Percentiles rank a stretch among this genome's conserved stretches.
These are phyloP conservation scores for Encarsia formosa DNA, from an alignment of 2,888 invertebrate genomes.

Conservation along the genomic window DNA sequence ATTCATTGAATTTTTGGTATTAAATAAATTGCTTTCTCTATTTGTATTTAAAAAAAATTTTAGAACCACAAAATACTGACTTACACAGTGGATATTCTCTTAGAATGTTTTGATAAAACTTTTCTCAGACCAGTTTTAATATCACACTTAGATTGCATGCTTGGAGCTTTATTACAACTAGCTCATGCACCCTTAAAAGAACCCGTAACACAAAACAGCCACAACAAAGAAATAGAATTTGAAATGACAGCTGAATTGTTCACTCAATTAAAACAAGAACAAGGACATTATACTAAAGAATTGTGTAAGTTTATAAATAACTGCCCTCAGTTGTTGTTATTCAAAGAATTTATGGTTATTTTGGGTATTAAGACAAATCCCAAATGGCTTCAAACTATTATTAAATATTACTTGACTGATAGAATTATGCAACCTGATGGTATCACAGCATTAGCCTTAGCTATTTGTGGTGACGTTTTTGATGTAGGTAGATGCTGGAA, in stretches of 20 bases:
- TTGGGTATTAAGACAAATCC: conserved; percentile 58
- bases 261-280: conserved; percentile 54
- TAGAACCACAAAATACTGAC: conserved; percentile 58
- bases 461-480: conserved; percentile 59
- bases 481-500: conserved; percentile 64
- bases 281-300: conserved; percentile 53
- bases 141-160: conserved; percentile 47
- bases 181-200: conserved; percentile 64
- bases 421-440: conserved; percentile 62
- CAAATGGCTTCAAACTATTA: conserved; percentile 61
- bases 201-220: conserved; percentile 46
- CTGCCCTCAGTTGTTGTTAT: conserved; percentile 60
- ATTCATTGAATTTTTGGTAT: background rate
- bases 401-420: conserved; percentile 60
- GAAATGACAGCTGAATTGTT: conserved; percentile 59
- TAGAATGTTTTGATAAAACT: conserved; percentile 35
- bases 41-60: background rate
- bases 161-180: conserved; percentile 68
- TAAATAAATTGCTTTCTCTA: background rate
- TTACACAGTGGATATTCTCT: conserved; percentile 58
- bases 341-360: conserved; percentile 68
- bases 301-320: conserved; percentile 56
- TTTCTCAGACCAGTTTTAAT: conserved; percentile 36
- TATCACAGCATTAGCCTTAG: conserved; percentile 60
- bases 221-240: conserved; percentile 42